Percentiles rank a stretch among this genome's conserved stretches.
Evolutionary conservation across 2,113 vertebrate genomes (phyloP).

Genomic region (Chaenogobius annularis): DNA sequence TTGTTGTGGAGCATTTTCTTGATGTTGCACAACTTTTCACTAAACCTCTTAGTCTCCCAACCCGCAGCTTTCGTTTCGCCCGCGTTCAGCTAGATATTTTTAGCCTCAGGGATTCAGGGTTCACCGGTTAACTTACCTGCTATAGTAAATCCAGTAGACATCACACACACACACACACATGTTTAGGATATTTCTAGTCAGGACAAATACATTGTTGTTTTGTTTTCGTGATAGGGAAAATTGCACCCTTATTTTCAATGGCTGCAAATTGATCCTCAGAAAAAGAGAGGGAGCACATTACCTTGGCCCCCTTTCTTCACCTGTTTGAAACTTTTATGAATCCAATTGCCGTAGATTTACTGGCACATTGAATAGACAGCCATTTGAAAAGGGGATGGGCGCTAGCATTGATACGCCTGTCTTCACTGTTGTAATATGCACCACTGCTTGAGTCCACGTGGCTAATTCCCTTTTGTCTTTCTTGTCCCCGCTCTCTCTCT

Average conservation of each 20-base stretch:
- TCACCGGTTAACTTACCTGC: slow-evolving; percentile 18
- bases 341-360: slow-evolving; percentile 31
- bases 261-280: slow-evolving; percentile 55
- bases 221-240: slow-evolving; percentile 30
- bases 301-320: slow-evolving; percentile 27
- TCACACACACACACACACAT: slow-evolving; percentile 11
- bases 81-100: slow-evolving; percentile 39
- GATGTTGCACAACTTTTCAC: slow-evolving; percentile 65
- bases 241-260: slow-evolving; percentile 36
- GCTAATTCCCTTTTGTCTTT: slow-evolving; percentile 58
- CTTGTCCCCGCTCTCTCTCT: slow-evolving; percentile 47
- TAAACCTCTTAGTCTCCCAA: slow-evolving; percentile 49
- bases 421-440: slow-evolving; percentile 50
- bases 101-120: slow-evolving; percentile 8
- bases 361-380: slow-evolving; percentile 54
- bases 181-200: slow-evolving; percentile 10
- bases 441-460: slow-evolving; percentile 30
- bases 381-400: slow-evolving; percentile 51
- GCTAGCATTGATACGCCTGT: slow-evolving; percentile 59
- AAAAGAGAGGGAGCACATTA: slow-evolving; percentile 39
- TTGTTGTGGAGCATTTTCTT: slow-evolving; percentile 66
- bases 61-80: slow-evolving; percentile 49
- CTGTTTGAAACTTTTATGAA: slow-evolving; percentile 18
- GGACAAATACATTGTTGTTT: slow-evolving; percentile 2
- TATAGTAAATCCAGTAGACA: slow-evolving; percentile 16